Evolutionary conservation across 2,113 vertebrate genomes (phyloP), one percentile per base, ranked within the genome.

Genomic region (Rhynchomys soricoides): DNA sequence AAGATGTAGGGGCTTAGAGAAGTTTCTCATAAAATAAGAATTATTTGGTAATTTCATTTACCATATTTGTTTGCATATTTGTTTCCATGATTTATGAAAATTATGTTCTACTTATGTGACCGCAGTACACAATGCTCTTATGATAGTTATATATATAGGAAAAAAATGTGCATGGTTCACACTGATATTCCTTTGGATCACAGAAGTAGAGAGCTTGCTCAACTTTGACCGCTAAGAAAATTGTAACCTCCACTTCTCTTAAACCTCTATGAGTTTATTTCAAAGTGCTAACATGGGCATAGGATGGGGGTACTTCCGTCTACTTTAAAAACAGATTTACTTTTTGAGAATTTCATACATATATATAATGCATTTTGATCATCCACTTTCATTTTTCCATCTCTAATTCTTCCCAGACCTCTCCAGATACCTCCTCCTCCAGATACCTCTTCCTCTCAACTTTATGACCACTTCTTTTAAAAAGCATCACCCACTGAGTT

Each of bases 21-120:
- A 16, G 1, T 48, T 93, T 95, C 83, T 94, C 50, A n/a, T 45
- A 77, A 86, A 55, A 37, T 3, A 29, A 89, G 19, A 86, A 52
- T 92, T 1, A 79, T 50, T 91, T 94, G 40, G 31, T 87, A 40
- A 74, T 89, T 91, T 82, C 55, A 40, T 29, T 91, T 86, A 90
- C 90, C 40, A 78, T 6, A 11, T 89, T 85, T 94, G 26, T 68
- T 94, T 96, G 7, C 31, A 71, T 43, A 55, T 62, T 64, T 17
- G 3, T 68, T 37, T 68, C 31, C 34, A n/a, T 52, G 24, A 55
- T 78, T 89, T 92, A 37, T 86, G 31, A 4, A 85, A 86, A 21
- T 88, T 82, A 52, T 73, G 22, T 57, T 89, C 92, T 97, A 31
- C 55, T 50, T 19, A 45, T 48, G 29, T 86, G 21, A 31, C n/a